phyloP scores from a whole-genome alignment of 2,797 vertebrate species.

The Avahi laniger region DNA sequence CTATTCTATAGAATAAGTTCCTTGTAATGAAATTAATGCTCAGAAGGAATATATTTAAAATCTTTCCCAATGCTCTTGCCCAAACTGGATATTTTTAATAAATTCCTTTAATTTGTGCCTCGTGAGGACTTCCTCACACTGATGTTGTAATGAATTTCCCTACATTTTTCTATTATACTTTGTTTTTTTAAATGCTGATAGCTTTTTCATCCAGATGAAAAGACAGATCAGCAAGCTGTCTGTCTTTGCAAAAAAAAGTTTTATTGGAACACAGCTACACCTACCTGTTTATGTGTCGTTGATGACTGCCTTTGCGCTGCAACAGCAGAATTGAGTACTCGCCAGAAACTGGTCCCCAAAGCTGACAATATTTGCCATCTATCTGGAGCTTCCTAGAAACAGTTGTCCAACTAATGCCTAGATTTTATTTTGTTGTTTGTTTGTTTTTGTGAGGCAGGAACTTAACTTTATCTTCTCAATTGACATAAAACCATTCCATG shows the following conservation, averaged over 20 bases:
- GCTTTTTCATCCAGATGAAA: background rate
- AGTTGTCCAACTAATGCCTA: background rate
- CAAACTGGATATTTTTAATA: background rate
- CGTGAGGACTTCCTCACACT: background rate
- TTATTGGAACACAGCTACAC: background rate
- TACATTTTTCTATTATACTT: background rate
- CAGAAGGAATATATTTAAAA: background rate
- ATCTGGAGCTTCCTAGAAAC: background rate
- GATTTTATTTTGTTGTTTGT: background rate
- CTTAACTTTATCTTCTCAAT: background rate
- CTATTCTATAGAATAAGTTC: background rate
- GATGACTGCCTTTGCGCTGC: background rate
- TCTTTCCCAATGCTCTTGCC: background rate
- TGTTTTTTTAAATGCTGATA: background rate
- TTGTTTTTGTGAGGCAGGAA: background rate
- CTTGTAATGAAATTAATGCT: background rate
- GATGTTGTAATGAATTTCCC: background rate
- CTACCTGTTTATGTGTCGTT: background rate
- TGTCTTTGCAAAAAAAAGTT: background rate
- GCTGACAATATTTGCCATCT: background rate
- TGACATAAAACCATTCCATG: background rate
- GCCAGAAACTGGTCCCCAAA: background rate
- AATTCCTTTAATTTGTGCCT: constrained; percentile 9
- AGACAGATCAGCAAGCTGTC: background rate
- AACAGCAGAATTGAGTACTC: background rate